These are phyloP conservation scores for Terrapene triunguis DNA, from an alignment of 2,113 vertebrate species.

Conservation along the genomic window DNA sequence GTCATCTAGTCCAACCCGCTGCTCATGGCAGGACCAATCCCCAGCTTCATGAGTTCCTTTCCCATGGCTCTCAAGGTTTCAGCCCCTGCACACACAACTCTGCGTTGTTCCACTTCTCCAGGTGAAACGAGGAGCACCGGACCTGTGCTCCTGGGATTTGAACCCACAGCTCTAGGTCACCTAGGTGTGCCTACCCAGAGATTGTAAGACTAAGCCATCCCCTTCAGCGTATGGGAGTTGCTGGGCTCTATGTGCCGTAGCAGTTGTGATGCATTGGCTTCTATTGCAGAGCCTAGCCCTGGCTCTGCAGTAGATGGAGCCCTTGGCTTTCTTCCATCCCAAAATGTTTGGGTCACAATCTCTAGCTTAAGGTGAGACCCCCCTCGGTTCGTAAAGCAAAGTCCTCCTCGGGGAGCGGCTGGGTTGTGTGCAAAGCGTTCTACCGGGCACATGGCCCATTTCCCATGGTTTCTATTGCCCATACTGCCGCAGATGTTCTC, in stretches of 20 bases:
- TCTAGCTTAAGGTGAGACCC: background rate
- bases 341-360: background rate
- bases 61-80: background rate
- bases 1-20: no score
- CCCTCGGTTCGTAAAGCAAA: background rate
- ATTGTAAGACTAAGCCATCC: background rate
- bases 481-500: rapidly evolving
- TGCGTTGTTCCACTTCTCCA: background rate
- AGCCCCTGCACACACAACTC: rapidly evolving
- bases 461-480: background rate
- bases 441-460: background rate
- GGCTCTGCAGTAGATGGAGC: background rate
- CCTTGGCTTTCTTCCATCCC: background rate
- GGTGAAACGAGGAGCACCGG: background rate
- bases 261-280: background rate
- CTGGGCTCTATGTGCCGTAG: background rate
- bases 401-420: background rate
- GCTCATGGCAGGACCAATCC: no score
- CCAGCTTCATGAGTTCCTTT: background rate
- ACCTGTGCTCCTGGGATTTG: background rate
- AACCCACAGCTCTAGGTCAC: background rate
- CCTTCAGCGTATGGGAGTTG: background rate
- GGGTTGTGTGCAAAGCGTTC: background rate
- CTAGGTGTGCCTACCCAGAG: background rate
- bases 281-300: background rate